phyloP scores from a whole-genome alignment of 2,888 invertebrate genomes.

The Ceratothoa steindachneri region DNA sequence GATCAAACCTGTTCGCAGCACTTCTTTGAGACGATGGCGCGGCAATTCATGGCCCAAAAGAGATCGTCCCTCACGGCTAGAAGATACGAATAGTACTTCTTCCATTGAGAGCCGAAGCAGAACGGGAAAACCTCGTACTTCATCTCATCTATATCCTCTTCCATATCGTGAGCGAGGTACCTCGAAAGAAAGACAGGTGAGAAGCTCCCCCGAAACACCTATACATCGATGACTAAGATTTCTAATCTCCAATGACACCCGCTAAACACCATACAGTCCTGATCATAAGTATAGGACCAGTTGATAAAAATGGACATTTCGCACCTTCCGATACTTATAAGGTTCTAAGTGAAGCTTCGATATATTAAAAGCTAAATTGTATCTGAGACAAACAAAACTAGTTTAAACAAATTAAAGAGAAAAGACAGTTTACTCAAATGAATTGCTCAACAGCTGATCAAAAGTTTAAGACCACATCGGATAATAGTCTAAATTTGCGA shows the following conservation, averaged over 20 bases:
- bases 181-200: constrained; percentile 50
- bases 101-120: background rate
- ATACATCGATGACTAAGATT: background rate
- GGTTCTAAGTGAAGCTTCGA: too few relatives aligned
- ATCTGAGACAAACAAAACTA: too few relatives aligned
- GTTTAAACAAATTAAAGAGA: too few relatives aligned
- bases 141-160: constrained; percentile 60
- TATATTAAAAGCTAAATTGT: too few relatives aligned
- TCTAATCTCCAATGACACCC: background rate
- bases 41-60: constrained; percentile 55
- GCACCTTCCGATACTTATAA: too few relatives aligned
- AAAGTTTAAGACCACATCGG: too few relatives aligned
- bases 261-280: background rate
- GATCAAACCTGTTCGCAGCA: constrained; percentile 57
- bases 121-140: constrained; percentile 55
- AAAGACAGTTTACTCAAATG: too few relatives aligned
- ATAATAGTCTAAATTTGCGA: too few relatives aligned
- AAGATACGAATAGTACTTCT: background rate
- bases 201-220: background rate
- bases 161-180: constrained; percentile 60
- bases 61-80: constrained; percentile 53
- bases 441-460: too few relatives aligned
- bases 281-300: too few relatives aligned
- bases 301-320: too few relatives aligned
- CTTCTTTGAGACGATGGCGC: constrained; percentile 56